Percentiles rank a stretch among this genome's conserved stretches.
Conservation (phyloP, 2,797 vertebrate species). For the Thripadectes ignobilis region DNA sequence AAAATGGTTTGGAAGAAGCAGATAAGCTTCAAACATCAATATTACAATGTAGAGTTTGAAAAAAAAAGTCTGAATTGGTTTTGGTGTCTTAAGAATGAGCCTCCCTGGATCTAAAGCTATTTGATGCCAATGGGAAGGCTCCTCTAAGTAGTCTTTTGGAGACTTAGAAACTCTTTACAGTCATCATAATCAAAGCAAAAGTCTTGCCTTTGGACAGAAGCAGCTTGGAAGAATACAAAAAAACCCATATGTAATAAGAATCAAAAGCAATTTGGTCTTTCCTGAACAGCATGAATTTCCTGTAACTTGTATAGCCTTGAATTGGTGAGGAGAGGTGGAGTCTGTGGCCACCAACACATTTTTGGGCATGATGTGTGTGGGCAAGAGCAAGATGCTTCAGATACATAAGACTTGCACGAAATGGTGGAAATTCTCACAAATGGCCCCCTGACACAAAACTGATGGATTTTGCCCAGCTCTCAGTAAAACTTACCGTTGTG, state of each 20-base stretch:
- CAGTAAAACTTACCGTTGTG: not conserved
- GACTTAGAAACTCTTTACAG: slow-evolving; percentile 17
- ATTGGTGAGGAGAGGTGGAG: not conserved
- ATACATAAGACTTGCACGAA: not conserved
- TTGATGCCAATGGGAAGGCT: slow-evolving; percentile 33
- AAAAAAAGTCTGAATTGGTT: not conserved
- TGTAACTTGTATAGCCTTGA: not conserved
- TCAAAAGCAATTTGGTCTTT: not conserved
- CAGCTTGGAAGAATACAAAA: not conserved
- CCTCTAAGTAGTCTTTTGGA: slow-evolving; percentile 34
- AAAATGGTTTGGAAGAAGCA: not conserved
- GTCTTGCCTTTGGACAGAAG: slow-evolving; percentile 30
- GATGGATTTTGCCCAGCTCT: not conserved
- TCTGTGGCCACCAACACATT: not conserved
- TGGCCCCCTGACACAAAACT: not conserved
- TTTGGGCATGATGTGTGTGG: not conserved
- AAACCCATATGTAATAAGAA: not conserved
- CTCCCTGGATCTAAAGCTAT: not conserved
- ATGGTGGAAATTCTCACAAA: not conserved
- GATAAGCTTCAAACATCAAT: not conserved
- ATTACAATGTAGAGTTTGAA: not conserved
- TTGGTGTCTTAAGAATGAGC: not conserved
- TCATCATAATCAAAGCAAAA: slow-evolving; percentile 18
- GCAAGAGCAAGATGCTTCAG: not conserved
- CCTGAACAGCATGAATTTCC: not conserved